A percentile compares a stretch with the other conserved stretches of the same genome.
phyloP scores from a whole-genome alignment of 1,140 invertebrate species.

The Anastrepha ludens region DNA sequence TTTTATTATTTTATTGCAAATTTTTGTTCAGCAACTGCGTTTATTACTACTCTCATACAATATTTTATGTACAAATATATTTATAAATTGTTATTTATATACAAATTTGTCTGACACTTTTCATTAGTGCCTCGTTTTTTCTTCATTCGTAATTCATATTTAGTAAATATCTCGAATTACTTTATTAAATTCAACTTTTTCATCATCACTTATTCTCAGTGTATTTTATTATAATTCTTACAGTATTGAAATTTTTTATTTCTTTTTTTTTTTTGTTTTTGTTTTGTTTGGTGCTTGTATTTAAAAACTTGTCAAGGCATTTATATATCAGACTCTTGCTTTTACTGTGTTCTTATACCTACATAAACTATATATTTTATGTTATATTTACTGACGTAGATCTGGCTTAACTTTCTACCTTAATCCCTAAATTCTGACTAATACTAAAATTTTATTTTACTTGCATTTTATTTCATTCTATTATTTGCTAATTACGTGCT shows the following conservation, averaged over 20 bases:
- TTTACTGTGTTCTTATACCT: constrained; percentile 51
- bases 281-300: constrained; percentile 19
- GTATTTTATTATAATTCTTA: not conserved
- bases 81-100: not conserved
- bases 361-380: constrained; percentile 15
- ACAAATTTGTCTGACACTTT: not conserved
- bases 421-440: not conserved
- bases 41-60: too few species aligned
- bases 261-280: not conserved
- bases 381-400: not conserved
- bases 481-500: not conserved
- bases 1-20: too few species aligned
- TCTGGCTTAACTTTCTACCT: not conserved
- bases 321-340: constrained; percentile 59
- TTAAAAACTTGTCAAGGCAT: constrained; percentile 56
- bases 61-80: too few species aligned
- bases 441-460: not conserved
- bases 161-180: not conserved
- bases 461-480: not conserved
- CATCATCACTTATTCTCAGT: not conserved
- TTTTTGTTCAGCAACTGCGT: too few species aligned
- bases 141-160: not conserved
- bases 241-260: not conserved
- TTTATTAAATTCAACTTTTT: not conserved
- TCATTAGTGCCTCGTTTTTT: not conserved